Percentiles rank a stretch among this genome's conserved stretches.
These are phyloP conservation scores for Chondrilla cf. caribensis DNA, from an alignment of 37 sponge, comb jelly and placozoan species.

Conservation along the genomic window DNA sequence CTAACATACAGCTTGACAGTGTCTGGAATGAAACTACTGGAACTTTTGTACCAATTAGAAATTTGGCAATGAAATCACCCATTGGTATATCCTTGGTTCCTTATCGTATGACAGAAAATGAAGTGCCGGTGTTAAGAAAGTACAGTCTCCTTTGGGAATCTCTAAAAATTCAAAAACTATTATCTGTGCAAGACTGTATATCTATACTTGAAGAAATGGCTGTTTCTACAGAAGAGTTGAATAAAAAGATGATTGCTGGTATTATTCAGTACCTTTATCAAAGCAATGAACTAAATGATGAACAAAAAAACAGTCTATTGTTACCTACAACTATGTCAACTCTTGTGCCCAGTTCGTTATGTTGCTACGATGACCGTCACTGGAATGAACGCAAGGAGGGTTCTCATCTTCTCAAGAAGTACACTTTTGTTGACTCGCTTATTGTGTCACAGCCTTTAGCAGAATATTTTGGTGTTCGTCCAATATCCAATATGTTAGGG, in stretches of 20 bases:
- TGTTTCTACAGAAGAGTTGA: neutral
- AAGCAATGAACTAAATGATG: no score
- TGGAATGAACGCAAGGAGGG: conserved; percentile 8
- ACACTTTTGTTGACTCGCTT: conserved; percentile 34
- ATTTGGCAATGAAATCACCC: neutral
- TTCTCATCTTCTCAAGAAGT: neutral
- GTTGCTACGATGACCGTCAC: conserved; percentile 46
- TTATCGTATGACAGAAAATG: neutral
- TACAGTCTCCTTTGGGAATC: neutral
- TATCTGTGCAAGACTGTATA: neutral
- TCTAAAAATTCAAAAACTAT: neutral
- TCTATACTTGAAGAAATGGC: neutral
- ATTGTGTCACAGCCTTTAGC: conserved; percentile 15
- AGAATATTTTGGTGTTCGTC: conserved; percentile 40
- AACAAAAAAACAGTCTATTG: neutral
- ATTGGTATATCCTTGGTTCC: neutral
- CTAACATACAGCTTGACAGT: neutral
- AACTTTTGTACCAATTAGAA: neutral
- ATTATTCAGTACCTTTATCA: neutral
- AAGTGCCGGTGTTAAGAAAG: neutral
- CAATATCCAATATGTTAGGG: conserved; percentile 44
- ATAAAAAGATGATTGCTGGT: neutral
- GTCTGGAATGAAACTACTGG: conserved; percentile 4
- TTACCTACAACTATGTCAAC: conserved; percentile 17
- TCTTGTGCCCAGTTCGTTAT: conserved; percentile 24